Conservation (phyloP, 2,113 vertebrate genomes). For the Heterocephalus glaber region DNA sequence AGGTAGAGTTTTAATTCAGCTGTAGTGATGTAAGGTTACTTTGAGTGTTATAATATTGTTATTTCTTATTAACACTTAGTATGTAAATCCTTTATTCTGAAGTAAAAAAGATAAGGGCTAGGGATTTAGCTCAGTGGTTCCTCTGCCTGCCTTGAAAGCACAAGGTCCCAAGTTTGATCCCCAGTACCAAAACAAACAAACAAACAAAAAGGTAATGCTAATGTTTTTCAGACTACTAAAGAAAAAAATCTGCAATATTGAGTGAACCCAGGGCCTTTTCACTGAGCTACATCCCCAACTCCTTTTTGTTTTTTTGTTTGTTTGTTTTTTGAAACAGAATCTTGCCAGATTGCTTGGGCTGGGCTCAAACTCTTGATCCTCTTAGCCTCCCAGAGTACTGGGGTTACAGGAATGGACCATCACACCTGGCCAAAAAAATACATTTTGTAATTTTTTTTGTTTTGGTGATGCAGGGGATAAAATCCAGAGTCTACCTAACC, state of each 20-base stretch:
- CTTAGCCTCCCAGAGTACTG: background rate
- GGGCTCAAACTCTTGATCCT: background rate
- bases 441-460: background rate
- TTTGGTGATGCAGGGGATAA: background rate
- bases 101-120: background rate
- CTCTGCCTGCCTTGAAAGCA: no score
- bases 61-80: background rate
- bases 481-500: background rate
- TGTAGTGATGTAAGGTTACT: background rate
- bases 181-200: no score
- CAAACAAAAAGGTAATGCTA: background rate
- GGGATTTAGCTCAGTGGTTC: no score
- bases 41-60: background rate
- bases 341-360: background rate
- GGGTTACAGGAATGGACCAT: background rate
- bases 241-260: background rate
- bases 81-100: background rate
- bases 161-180: no score
- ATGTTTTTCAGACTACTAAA: constrained; percentile 20
- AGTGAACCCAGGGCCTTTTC: no score
- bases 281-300: background rate
- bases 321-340: background rate
- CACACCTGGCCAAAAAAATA: background rate
- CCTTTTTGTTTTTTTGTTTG: background rate
- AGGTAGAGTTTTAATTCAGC: background rate